phyloP scores from a whole-genome alignment of 2,888 invertebrate species.

The Tenthredo distinguenda region DNA sequence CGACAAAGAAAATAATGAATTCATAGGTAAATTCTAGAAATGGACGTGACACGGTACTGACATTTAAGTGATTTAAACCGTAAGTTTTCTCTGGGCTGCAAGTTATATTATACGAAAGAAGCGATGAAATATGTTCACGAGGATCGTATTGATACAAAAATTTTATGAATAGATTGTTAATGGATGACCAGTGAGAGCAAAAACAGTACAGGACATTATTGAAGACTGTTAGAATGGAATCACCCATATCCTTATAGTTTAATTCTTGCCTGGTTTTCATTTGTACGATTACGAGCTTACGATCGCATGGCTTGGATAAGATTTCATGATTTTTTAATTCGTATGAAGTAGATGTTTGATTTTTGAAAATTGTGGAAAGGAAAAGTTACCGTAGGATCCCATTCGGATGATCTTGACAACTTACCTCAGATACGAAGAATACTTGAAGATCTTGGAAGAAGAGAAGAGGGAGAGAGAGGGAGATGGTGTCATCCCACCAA shows the following conservation, averaged over 20 bases:
- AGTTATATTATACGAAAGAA: too few relatives aligned
- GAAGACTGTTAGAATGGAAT: too few relatives aligned
- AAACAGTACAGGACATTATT: too few relatives aligned
- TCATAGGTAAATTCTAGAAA: too few relatives aligned
- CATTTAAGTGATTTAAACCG: too few relatives aligned
- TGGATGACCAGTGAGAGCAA: too few relatives aligned
- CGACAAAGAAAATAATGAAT: too few relatives aligned
- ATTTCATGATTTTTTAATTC: background rate
- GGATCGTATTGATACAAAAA: too few relatives aligned
- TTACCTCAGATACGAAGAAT: constrained; percentile 13
- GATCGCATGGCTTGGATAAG: background rate
- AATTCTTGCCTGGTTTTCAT: background rate
- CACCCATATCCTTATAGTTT: background rate
- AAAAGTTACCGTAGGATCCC: constrained; percentile 4
- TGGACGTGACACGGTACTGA: too few relatives aligned
- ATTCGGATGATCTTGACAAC: background rate
- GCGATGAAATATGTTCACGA: too few relatives aligned
- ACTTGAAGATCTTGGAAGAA: constrained; percentile 26
- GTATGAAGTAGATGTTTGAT: background rate
- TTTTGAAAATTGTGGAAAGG: background rate
- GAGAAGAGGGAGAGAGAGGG: constrained; percentile 55
- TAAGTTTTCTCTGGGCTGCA: too few relatives aligned
- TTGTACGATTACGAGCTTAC: background rate
- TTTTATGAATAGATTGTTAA: too few relatives aligned
- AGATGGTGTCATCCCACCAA: constrained; percentile 78